phyloP scores from a whole-genome alignment of 23 tunicate species.

The Clavelina lepadiformis region DNA sequence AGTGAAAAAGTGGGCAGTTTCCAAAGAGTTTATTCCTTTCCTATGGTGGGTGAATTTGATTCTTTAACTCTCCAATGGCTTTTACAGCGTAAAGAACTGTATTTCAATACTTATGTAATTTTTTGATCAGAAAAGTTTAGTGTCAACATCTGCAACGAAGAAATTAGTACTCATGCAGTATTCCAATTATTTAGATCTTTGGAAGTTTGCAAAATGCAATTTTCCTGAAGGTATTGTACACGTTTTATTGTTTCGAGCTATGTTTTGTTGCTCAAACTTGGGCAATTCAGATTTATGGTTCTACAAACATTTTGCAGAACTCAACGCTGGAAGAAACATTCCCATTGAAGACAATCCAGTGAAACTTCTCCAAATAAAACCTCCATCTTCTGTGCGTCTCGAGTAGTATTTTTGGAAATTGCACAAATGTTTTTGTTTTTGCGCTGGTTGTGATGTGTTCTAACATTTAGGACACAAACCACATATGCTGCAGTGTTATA shows the following conservation, averaged over 20 bases:
- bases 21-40: conserved; percentile 38
- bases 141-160: conserved; percentile 20
- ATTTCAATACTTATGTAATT: background rate
- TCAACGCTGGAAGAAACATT: background rate
- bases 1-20: background rate
- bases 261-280: background rate
- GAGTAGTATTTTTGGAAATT: background rate
- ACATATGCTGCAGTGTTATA: conserved; percentile 24
- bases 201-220: conserved; percentile 30
- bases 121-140: conserved; percentile 21
- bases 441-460: background rate
- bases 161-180: conserved; percentile 53
- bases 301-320: background rate
- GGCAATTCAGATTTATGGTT: background rate
- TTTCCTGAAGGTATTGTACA: conserved; percentile 9
- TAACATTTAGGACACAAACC: conserved; percentile 27
- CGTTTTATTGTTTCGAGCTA: background rate
- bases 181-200: conserved; percentile 46
- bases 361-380: conserved; percentile 33
- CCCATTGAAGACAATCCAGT: conserved; percentile 34
- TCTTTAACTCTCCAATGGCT: background rate
- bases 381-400: conserved; percentile 19
- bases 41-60: conserved; percentile 25
- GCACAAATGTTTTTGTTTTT: background rate
- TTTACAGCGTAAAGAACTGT: background rate